Evolutionary conservation across 2,888 invertebrate species (phyloP).

Genomic region (Bedellia somnulentella): DNA sequence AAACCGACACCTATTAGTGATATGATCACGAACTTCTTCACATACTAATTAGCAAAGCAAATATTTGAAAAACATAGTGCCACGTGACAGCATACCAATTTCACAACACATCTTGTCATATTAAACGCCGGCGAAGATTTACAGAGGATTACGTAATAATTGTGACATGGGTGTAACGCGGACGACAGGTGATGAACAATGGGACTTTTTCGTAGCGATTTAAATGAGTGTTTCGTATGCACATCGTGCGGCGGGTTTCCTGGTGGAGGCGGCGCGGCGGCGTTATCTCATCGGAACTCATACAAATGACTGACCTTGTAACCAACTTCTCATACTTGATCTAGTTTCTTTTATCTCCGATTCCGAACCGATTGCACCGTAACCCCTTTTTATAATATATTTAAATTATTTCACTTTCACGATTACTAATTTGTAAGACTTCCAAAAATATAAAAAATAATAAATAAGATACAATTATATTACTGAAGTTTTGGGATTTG

Average conservation of each 20-base stretch:
- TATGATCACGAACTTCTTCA: background rate
- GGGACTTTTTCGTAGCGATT: constrained; percentile 8
- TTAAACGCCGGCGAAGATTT: background rate
- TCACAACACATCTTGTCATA: constrained; percentile 1
- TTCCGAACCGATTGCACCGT: background rate
- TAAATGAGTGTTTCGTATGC: constrained; percentile 18
- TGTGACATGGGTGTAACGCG: constrained; percentile 5
- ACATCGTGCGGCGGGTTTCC: constrained; percentile 24
- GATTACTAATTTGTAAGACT: too few relatives aligned
- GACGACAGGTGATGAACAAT: constrained; percentile 10
- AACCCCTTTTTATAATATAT: background rate
- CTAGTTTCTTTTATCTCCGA: constrained; percentile 5
- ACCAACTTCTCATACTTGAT: constrained; percentile 11
- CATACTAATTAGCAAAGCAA: constrained; percentile 3
- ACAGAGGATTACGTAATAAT: background rate
- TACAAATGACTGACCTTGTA: constrained; percentile 21
- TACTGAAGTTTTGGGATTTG: too few relatives aligned
- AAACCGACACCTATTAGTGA: constrained; percentile 1
- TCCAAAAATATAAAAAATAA: too few relatives aligned
- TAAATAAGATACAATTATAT: too few relatives aligned
- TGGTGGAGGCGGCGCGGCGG: constrained; percentile 19
- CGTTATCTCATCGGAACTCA: constrained; percentile 20
- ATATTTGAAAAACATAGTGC: background rate
- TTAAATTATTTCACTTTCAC: too few relatives aligned
- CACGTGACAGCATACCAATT: background rate